Conservation (phyloP, 1,140 invertebrate species). For the Protaetia brevitarsis region DNA sequence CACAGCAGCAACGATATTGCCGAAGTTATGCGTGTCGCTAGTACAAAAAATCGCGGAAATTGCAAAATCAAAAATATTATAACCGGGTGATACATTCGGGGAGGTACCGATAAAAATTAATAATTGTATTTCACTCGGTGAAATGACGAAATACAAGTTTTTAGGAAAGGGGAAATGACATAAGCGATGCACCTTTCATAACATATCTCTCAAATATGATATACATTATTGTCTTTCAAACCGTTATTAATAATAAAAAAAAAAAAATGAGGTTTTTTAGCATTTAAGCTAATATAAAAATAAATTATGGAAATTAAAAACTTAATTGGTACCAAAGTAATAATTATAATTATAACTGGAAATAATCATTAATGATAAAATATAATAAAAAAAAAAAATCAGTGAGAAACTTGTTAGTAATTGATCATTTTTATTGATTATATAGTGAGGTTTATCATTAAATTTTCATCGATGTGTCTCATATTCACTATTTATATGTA, state of each 20-base stretch:
- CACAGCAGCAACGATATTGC: too few species aligned
- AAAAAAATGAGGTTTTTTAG: neutral
- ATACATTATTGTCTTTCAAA: conserved; percentile 9
- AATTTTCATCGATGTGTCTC: too few species aligned
- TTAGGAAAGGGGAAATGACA: neutral
- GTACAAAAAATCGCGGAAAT: too few species aligned
- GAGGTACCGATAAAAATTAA: too few species aligned
- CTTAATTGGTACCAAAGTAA: neutral
- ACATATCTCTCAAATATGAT: conserved; percentile 10
- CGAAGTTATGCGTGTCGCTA: too few species aligned
- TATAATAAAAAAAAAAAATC: too few species aligned
- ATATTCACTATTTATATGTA: neutral
- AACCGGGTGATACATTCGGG: too few species aligned
- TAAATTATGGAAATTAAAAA: neutral
- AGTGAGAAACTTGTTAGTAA: too few species aligned
- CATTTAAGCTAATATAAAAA: neutral
- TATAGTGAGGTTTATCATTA: too few species aligned
- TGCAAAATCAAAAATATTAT: neutral
- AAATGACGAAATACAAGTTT: neutral
- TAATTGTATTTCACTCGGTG: neutral
- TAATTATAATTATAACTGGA: neutral
- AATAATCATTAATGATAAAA: neutral
- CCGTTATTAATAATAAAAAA: neutral
- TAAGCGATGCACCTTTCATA: neutral
- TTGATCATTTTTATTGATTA: too few species aligned